A percentile compares a stretch with the other conserved stretches of the same genome.
Conservation (phyloP, 2,888 invertebrate species). For the Hypercompe scribonia region DNA sequence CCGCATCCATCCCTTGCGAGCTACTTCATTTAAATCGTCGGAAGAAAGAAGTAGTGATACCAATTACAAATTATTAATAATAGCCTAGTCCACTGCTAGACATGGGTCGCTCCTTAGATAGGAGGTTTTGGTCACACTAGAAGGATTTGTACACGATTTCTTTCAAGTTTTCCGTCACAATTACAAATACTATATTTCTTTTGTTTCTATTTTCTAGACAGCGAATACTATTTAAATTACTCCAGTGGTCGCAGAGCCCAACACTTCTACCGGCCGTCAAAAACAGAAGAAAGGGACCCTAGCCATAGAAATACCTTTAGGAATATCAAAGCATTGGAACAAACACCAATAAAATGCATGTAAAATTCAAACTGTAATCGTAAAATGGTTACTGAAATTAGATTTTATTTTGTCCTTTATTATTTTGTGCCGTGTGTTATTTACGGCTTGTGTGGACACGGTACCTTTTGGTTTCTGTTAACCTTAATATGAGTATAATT, state of each 20-base stretch:
- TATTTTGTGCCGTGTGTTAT: constrained; percentile 42
- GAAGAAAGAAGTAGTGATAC: too few relatives aligned
- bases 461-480: constrained; percentile 34
- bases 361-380: constrained; percentile 49
- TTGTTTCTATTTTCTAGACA: background rate
- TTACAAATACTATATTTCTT: too few relatives aligned
- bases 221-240: constrained; percentile 2
- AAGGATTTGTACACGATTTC: too few relatives aligned
- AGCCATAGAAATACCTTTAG: constrained; percentile 51
- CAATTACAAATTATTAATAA: too few relatives aligned
- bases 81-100: too few relatives aligned
- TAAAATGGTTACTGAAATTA: constrained; percentile 46
- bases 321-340: constrained; percentile 51
- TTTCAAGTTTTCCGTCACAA: too few relatives aligned
- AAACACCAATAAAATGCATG: constrained; percentile 54
- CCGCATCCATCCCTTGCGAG: too few relatives aligned
- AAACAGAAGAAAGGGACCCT: constrained; percentile 43
- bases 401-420: constrained; percentile 51
- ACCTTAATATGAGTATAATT: constrained; percentile 36
- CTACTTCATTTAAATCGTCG: too few relatives aligned
- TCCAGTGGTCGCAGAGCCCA: constrained; percentile 36
- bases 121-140: too few relatives aligned
- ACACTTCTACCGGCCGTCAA: constrained; percentile 22
- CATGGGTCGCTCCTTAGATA: too few relatives aligned
- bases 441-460: constrained; percentile 42